A percentile compares a stretch with the other conserved stretches of the same genome.
Conservation (phyloP, 2,113 vertebrate genomes). For the Xyrauchen texanus region DNA sequence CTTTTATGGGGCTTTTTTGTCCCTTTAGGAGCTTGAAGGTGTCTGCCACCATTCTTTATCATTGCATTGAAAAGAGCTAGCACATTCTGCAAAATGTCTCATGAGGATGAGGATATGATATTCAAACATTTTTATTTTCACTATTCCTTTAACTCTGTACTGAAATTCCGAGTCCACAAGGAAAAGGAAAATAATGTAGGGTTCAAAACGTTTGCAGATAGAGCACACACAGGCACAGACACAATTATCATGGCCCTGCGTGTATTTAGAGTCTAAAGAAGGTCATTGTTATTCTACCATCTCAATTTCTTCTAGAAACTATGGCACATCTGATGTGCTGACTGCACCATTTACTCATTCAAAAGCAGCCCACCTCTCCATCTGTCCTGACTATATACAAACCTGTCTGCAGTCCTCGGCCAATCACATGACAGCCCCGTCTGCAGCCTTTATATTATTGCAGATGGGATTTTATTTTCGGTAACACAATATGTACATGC, state of each 20-base stretch:
- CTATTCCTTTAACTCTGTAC: no score
- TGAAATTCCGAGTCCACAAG: no score
- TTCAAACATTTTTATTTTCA: no score
- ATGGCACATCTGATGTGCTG: neutral
- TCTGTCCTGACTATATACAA: neutral
- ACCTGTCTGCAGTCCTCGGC: neutral
- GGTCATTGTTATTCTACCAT: neutral
- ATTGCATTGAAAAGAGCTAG: no score
- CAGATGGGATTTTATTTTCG: constrained; percentile 18
- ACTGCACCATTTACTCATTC: neutral
- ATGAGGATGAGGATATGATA: no score
- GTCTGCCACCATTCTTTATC: no score
- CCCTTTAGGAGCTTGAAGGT: no score
- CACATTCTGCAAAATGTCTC: no score
- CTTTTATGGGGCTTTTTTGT: no score
- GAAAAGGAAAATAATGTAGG: no score
- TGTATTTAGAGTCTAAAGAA: constrained; percentile 10
- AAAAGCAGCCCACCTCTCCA: constrained; percentile 13
- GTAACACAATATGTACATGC: neutral
- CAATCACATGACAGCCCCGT: no score
- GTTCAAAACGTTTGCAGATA: neutral
- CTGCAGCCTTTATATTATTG: neutral
- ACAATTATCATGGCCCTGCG: neutral
- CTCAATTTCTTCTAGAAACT: neutral
- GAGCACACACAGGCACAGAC: neutral